Base-by-base conservation (phyloP, 2,113 vertebrate genomes). In the Coptodon bakossiorum region DNA sequence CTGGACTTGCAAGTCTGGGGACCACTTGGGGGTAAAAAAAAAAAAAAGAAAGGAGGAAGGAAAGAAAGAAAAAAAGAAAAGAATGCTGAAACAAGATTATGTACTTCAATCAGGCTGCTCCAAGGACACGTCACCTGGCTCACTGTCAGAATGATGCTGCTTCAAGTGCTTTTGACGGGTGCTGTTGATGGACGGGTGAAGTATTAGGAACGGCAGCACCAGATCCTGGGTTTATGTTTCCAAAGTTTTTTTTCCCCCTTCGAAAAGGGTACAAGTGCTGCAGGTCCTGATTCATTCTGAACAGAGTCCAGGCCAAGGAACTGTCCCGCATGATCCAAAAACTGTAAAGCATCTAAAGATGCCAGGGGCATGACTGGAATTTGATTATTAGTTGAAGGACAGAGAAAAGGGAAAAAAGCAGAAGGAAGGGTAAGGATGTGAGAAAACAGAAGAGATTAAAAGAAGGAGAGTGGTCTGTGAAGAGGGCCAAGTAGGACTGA, bases 31-130 rank as follows among this genome's bases (percentile, higher is more conserved):
- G 36, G 63, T 22, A 3, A 9, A 54, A 22, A 48, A 17, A 22
- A 66, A 22, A 66, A 6, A 3, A 5, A 43, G 27, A 27, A 27
- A 27, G 27, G 1, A 3, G 5, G 13, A 8, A 5, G 14, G 2
- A 14, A 6, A 48, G 10, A 13, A 43, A 13, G 12, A 16, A 3
- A 8, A 24, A 68, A 22, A 66, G 59, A 54, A 82, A 10, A 36
- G 22, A 54, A 53, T 34, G 38, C 85, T 81, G 63, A 91, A 93
- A 94, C 66, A 88, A 87, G 93, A 94, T 95, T 92, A 93, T 86
- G 79, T 82, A 88, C 89, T 93, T 94, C 90, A 91, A 94, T 92
- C 91, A 91, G 63, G 80, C 40, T 50, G 83, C 27, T 8, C 88
- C 90, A 94, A 93, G 92, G 91, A 92, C 92, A 83, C 50, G 48